Base-by-base conservation (phyloP, 2,888 invertebrate genomes). In the Ophion obscuratus region DNA sequence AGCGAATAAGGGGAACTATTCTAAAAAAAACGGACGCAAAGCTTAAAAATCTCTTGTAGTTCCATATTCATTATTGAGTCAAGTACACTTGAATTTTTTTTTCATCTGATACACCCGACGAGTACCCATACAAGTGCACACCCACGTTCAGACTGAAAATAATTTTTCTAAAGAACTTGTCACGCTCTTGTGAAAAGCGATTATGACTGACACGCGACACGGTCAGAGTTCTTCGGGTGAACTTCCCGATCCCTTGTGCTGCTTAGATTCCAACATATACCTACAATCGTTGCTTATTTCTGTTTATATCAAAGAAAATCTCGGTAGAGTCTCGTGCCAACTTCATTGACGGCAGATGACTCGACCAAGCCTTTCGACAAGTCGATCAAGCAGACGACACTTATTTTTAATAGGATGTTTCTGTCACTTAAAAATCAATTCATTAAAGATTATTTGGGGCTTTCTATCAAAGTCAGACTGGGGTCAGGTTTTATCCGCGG, bases 151-250 rank as follows among this genome's bases (percentile, higher is more conserved):
- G 62, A 44, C 24, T 5, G 3, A 17, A 11, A 27, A 36, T 31
- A 74, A 67, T 76, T 85, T 89, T 82, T 88, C 77, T 86, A 74
- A 64, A 78, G 77, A 86, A 81, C 86, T 85, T 80, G 80, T 78
- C 9, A 17, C 62, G 81, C 81, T 79, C 81, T 73, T 61, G 73
- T 67, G 44, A 68, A 53, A 82, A 73, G 74, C 36, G 87, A 88
- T 87, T 89, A 88, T n/a, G 73, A 62, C 81, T 74, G 91, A 92
- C 92, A 91, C 93, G 92, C 92, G 92, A 89, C 92, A 90, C 90
- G 82, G 81, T 91, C 77, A 85, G 68, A 85, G 88, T 81, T 86
- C 85, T 36, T 71, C 80, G 53, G 53, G 47, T 44, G 40, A 68
- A 24, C 57, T 70, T 70, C 61, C n/a, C 27, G 20, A n/a, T n/a